Evolutionary conservation across 2,888 invertebrate species (phyloP).

Genomic region (Phyto melanocephala): DNA sequence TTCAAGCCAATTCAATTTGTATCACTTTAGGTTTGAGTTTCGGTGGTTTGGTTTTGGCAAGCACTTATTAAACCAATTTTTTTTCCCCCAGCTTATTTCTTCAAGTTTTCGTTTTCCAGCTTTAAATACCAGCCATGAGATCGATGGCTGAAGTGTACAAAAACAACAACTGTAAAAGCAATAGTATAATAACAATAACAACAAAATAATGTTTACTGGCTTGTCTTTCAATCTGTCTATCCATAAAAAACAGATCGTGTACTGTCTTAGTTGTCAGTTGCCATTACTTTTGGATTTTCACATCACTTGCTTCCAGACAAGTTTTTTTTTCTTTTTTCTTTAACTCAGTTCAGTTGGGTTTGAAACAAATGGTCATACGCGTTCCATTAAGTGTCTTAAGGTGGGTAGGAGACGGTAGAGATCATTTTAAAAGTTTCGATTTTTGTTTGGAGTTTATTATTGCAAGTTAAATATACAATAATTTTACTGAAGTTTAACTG

Average conservation of each 20-base stretch:
- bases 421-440: slow-evolving; percentile 52
- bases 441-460: slow-evolving; percentile 21
- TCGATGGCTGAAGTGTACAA: slow-evolving; percentile 49
- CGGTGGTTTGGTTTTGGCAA: slow-evolving; percentile 46
- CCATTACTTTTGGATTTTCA: slow-evolving; percentile 64
- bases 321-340: slow-evolving; percentile 16
- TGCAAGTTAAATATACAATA: slow-evolving; percentile 4
- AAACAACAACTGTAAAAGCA: not conserved
- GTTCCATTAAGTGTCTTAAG: slow-evolving; percentile 16
- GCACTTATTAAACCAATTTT: slow-evolving; percentile 62
- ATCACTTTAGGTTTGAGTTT: slow-evolving; percentile 47
- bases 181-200: slow-evolving; percentile 11
- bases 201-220: slow-evolving; percentile 62
- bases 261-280: slow-evolving; percentile 64
- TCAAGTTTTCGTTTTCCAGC: slow-evolving; percentile 7
- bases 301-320: slow-evolving; percentile 62
- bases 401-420: slow-evolving; percentile 30
- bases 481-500: slow-evolving; percentile 53
- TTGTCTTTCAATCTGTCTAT: slow-evolving; percentile 66
- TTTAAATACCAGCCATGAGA: slow-evolving; percentile 41
- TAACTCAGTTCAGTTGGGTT: slow-evolving; percentile 5
- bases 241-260: slow-evolving; percentile 63
- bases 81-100: not conserved
- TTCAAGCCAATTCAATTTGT: slow-evolving; percentile 63
- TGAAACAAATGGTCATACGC: slow-evolving; percentile 50